A percentile compares a stretch with the other conserved stretches of the same genome.
Conservation (phyloP, 1,140 invertebrate species). For the Brachionus rubens region DNA sequence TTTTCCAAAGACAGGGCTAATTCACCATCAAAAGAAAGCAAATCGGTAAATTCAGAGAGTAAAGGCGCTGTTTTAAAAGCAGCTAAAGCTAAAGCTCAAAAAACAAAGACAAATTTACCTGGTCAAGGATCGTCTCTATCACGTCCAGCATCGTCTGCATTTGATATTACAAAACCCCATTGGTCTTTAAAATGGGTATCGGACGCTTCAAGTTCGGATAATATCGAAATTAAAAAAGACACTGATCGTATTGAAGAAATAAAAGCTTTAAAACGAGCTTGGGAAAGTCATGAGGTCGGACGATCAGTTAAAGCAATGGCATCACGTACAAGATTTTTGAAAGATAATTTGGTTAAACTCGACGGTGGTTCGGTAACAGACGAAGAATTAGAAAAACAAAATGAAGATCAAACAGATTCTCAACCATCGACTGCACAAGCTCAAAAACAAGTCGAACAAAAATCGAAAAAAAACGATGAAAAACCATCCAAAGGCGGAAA, state of each 20-base stretch:
- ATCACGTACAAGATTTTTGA: slow-evolving; percentile 56
- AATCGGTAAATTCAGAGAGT: slow-evolving; percentile 9
- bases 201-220: slow-evolving; percentile 53
- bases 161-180: slow-evolving; percentile 58
- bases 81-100: slow-evolving; percentile 49
- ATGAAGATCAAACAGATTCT: slow-evolving; percentile 48
- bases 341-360: slow-evolving; percentile 53
- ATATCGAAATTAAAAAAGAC: slow-evolving; percentile 59
- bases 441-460: neutral
- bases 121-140: slow-evolving; percentile 13
- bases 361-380: slow-evolving; percentile 24
- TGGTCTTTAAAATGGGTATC: slow-evolving; percentile 57
- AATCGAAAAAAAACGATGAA: neutral
- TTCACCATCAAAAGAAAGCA: slow-evolving; percentile 11
- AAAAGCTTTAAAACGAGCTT: slow-evolving; percentile 58
- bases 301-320: slow-evolving; percentile 58
- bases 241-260: slow-evolving; percentile 59
- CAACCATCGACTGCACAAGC: slow-evolving; percentile 50
- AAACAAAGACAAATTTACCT: slow-evolving; percentile 49
- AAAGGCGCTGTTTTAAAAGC: slow-evolving; percentile 50
- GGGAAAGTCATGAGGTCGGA: slow-evolving; percentile 59
- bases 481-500: neutral
- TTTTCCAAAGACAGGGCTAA: neutral
- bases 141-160: slow-evolving; percentile 47
- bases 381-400: slow-evolving; percentile 48